Conservation (phyloP, 2,888 invertebrate species). For the Drosophila formosana region DNA sequence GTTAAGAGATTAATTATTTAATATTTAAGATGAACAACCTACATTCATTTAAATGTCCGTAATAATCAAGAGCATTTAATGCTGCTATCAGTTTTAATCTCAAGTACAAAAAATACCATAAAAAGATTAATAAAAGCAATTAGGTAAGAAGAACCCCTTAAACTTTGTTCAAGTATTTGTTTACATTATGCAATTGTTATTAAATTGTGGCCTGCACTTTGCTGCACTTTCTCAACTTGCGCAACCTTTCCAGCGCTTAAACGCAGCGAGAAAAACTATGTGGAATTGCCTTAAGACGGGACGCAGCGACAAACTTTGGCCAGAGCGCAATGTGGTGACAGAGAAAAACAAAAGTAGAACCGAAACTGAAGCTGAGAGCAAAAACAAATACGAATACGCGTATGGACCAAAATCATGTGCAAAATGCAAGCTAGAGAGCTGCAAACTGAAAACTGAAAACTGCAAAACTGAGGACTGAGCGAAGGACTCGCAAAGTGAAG, state of each 20-base stretch:
- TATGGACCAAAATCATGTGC: slow-evolving; percentile 25
- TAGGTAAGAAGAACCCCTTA: neutral
- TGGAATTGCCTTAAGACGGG: slow-evolving; percentile 43
- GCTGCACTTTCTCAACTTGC: slow-evolving; percentile 2
- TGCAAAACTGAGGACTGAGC: slow-evolving; percentile 1
- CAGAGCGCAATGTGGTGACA: slow-evolving; percentile 29
- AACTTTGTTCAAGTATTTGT: neutral
- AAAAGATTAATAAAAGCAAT: neutral
- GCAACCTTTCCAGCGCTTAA: slow-evolving; percentile 7
- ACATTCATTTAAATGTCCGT: no score
- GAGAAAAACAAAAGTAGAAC: slow-evolving; percentile 24
- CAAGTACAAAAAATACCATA: neutral
- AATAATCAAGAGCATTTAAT: neutral
- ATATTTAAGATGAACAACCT: no score
- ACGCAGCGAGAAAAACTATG: slow-evolving; percentile 21
- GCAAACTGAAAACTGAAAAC: slow-evolving; percentile 5
- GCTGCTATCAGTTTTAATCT: neutral
- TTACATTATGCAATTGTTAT: neutral
- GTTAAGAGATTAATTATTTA: no score
- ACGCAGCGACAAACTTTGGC: slow-evolving; percentile 41
- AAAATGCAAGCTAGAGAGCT: slow-evolving; percentile 17
- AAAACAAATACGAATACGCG: slow-evolving; percentile 21
- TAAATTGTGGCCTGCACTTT: slow-evolving; percentile 4
- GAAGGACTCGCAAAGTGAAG: neutral
- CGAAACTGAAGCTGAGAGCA: slow-evolving; percentile 23